phyloP scores from a whole-genome alignment of 2,888 invertebrate species.

The Aphelenchoides bicaudatus region DNA sequence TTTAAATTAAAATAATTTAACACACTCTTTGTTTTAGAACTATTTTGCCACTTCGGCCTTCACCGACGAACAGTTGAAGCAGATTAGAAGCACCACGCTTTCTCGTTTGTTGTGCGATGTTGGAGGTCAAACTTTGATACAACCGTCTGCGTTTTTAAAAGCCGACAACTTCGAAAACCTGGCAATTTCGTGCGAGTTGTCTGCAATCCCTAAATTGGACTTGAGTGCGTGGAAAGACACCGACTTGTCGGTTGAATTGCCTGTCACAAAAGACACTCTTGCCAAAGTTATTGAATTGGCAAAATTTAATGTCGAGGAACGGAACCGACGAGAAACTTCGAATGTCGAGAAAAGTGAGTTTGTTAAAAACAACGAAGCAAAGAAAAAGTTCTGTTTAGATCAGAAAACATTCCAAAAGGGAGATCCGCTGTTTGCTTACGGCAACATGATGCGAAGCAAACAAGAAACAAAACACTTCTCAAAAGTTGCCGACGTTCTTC shows the following conservation, averaged over 20 bases:
- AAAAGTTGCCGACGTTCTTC: constrained; percentile 42
- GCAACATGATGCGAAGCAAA: constrained; percentile 53
- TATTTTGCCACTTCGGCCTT: constrained; percentile 57
- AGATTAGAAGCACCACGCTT: constrained; percentile 54
- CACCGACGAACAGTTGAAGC: constrained; percentile 50
- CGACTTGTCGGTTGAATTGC: constrained; percentile 52
- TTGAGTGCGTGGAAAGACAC: constrained; percentile 54
- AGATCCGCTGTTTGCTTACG: constrained; percentile 42
- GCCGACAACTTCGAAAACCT: constrained; percentile 51
- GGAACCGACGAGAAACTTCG: constrained; percentile 43
- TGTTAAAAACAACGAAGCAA: too few species aligned
- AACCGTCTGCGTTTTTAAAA: constrained; percentile 49
- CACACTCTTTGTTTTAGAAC: too few species aligned
- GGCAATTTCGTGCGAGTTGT: constrained; percentile 24
- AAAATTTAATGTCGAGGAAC: constrained; percentile 48
- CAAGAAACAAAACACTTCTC: constrained; percentile 47
- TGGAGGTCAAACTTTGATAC: constrained; percentile 42
- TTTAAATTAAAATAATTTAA: too few species aligned
- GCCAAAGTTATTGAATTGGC: constrained; percentile 54
- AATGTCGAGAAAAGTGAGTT: constrained; percentile 48
- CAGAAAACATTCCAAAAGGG: constrained; percentile 35
- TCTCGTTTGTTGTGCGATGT: constrained; percentile 57
- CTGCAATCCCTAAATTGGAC: constrained; percentile 42
- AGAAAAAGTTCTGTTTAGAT: constrained; percentile 24
- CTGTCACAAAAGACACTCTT: constrained; percentile 56